Percentiles rank a stretch among this genome's conserved stretches.
Conservation (phyloP, 2,888 invertebrate species). For the Perizoma flavofasciatum region DNA sequence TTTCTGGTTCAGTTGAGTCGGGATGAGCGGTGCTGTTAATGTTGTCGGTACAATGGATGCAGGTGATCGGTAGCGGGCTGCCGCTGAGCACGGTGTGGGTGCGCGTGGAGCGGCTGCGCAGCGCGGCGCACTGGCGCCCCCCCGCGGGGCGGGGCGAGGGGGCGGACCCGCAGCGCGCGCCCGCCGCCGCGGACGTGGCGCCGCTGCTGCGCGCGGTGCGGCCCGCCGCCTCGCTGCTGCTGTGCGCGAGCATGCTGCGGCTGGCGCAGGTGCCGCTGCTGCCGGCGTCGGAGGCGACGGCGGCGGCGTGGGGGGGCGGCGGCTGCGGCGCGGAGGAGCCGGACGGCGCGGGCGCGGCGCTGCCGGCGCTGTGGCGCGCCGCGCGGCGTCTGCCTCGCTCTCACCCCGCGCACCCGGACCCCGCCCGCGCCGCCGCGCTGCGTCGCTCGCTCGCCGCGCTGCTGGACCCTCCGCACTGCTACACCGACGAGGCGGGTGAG, state of each 20-base stretch:
- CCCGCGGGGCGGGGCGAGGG: conserved; percentile 75
- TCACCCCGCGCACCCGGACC: conserved; percentile 24
- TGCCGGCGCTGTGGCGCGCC: conserved; percentile 43
- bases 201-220: conserved; percentile 84
- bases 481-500: conserved; percentile 53
- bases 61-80: conserved; percentile 80
- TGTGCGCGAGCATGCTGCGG: conserved; percentile 83
- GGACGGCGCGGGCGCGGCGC: conserved; percentile 43
- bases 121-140: conserved; percentile 88
- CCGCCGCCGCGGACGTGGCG: conserved; percentile 86
- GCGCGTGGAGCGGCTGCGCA: conserved; percentile 89
- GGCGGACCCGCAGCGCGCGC: conserved; percentile 86
- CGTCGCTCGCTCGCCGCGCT: conserved; percentile 44
- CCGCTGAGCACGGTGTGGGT: conserved; percentile 90
- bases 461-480: conserved; percentile 67
- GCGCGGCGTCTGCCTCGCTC: conserved; percentile 47
- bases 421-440: conserved; percentile 29
- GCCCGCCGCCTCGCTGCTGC: conserved; percentile 82
- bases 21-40: too few species aligned
- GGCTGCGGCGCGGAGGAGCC: conserved; percentile 31
- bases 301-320: conserved; percentile 40
- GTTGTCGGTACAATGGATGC: conserved; percentile 10
- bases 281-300: conserved; percentile 24
- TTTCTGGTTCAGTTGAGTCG: too few species aligned
- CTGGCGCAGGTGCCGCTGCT: conserved; percentile 57